Evolutionary conservation across 2,888 invertebrate species (phyloP).

Genomic region (Chaitophorus viminalis): DNA sequence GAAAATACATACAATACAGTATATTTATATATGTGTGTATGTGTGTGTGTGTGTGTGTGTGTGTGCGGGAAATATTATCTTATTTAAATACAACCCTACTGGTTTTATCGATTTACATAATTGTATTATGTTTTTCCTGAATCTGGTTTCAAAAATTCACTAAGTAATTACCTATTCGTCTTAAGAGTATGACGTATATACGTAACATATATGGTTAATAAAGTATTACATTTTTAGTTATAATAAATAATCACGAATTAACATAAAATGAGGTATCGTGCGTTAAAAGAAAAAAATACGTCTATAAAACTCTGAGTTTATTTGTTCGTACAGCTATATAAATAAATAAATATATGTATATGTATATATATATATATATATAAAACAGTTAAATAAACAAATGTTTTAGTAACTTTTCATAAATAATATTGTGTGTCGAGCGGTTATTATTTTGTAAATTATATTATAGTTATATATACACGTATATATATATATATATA

Average conservation of each 20-base stretch:
- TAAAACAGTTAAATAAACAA: conserved; percentile 47
- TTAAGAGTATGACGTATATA: background rate
- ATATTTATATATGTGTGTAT: background rate
- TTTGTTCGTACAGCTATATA: background rate
- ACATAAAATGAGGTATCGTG: conserved; percentile 33
- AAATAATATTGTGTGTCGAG: conserved; percentile 23
- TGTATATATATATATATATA: background rate
- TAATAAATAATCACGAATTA: conserved; percentile 38
- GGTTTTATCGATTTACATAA: conserved; percentile 33
- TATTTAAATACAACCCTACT: background rate
- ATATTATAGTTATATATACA: background rate
- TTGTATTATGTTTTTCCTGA: conserved; percentile 16
- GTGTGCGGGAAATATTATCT: background rate
- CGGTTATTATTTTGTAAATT: background rate
- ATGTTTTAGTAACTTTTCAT: conserved; percentile 22
- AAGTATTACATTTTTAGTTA: conserved; percentile 12
- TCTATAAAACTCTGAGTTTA: conserved; percentile 35
- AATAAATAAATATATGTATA: background rate
- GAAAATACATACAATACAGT: background rate
- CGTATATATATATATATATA: too few relatives aligned
- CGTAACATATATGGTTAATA: conserved; percentile 14
- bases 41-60: background rate
- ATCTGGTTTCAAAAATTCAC: conserved; percentile 27
- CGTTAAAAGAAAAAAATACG: conserved; percentile 29
- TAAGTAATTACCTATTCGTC: conserved; percentile 24